Evolutionary conservation across 2,797 vertebrate species (phyloP).

Genomic region (Xiphorhynchus erythropygius): DNA sequence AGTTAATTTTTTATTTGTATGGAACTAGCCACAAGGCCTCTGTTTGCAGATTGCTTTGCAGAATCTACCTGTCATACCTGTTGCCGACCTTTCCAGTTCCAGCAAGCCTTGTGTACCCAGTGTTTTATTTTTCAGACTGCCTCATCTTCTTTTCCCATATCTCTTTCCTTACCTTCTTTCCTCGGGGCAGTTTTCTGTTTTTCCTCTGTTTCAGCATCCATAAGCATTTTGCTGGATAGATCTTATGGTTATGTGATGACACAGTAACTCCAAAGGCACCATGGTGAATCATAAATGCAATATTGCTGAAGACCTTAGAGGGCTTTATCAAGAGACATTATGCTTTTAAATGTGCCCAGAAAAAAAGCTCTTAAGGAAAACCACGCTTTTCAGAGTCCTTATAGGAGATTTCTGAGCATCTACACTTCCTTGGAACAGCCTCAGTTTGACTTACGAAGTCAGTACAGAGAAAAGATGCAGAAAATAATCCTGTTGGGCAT

Average conservation of each 20-base stretch:
- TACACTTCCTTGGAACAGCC: background rate
- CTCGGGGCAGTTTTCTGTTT: background rate
- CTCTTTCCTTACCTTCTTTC: background rate
- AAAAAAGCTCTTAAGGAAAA: background rate
- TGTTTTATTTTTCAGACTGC: background rate
- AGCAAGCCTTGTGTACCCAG: background rate
- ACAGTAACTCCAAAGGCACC: background rate
- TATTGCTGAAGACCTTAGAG: background rate
- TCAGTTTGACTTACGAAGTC: background rate
- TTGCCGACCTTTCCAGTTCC: background rate
- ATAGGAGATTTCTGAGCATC: background rate
- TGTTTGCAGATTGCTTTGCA: background rate
- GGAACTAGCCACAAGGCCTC: background rate
- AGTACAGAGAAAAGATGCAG: background rate
- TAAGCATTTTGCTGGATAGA: background rate
- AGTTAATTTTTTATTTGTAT: background rate
- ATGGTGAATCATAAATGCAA: background rate
- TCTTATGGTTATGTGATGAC: background rate
- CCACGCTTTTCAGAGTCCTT: background rate
- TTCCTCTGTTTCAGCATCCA: background rate
- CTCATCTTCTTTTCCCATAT: background rate
- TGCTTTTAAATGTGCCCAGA: background rate
- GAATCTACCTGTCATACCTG: background rate
- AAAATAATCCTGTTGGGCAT: background rate
- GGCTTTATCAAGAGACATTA: background rate